Evolutionary conservation across 2,113 vertebrate genomes (phyloP), one percentile per base, ranked within the genome.

Genomic region (Rhombomys opimus): DNA sequence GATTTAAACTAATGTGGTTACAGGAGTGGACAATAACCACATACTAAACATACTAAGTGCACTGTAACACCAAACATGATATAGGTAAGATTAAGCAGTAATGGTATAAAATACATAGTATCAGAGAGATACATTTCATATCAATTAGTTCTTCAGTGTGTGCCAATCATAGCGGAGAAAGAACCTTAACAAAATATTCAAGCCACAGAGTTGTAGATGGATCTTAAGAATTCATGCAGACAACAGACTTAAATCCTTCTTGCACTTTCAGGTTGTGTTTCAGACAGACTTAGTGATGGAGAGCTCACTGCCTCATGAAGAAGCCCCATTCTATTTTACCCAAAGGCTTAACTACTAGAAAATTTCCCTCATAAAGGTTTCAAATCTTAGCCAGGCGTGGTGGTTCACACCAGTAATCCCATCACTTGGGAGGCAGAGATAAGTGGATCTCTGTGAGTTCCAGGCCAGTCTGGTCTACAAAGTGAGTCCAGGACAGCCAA

Each of bases 321-420:
- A 89, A 77, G n/a, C 2, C 32, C 32, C 46, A 18, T 59, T 88
- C 15, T 7, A 18, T 77, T 95, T 20, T 75, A 57, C 70, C 30
- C 46, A 54, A 61, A 93, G 32, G 1, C 35, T 20, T 81, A 63
- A 72, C 72, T 92, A 77, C 84, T 57, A 61, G 35, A 54, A 94
- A 85, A 81, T 80, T 89, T 57, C 76, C n/a, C 81, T 87, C 41
- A 87, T 89, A 76, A 95, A 82, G n/a, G 82, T 38, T 7, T 92
- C 38, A 89, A 54, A 63, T 85, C 2, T 46, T 46, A 46, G 46
- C 46, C 5, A 46, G 46, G 46, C 46, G 46, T 46, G 46, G 46
- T 46, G 46, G 46, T 46, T 46, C 46, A 46, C 46, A 46, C 46
- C 46, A 46, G 46, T 46, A 46, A 46, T 46, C 46, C 46, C 46